Evolutionary conservation across 2,113 vertebrate species (phyloP).

Genomic region (Sclerurus mexicanus): DNA sequence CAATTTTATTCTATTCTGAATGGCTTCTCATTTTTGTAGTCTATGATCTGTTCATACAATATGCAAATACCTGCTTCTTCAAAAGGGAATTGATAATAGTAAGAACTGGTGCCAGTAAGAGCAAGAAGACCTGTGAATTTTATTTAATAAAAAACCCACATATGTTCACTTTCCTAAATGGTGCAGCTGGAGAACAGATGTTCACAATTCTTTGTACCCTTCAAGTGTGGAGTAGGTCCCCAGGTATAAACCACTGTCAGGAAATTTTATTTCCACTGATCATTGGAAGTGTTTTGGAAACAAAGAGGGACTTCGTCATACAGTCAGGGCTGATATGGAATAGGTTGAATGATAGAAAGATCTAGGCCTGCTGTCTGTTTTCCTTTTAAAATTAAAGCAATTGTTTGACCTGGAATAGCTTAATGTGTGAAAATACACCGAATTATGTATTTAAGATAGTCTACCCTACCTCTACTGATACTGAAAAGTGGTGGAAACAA

Average conservation of each 20-base stretch:
- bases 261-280: neutral
- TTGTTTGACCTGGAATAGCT: neutral
- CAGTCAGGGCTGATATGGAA: neutral
- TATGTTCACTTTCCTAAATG: neutral
- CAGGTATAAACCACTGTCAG: neutral
- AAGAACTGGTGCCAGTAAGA: neutral
- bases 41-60: neutral
- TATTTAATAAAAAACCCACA: neutral
- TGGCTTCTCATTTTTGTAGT: neutral
- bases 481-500: neutral
- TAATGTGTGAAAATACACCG: neutral
- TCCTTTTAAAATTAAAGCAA: neutral
- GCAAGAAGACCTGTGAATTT: neutral
- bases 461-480: neutral
- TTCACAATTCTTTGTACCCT: neutral
- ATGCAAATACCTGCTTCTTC: neutral
- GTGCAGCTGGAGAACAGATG: neutral
- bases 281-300: neutral
- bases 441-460: neutral
- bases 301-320: neutral
- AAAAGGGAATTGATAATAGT: neutral
- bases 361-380: neutral
- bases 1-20: neutral
- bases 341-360: neutral
- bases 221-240: neutral